A percentile compares a stretch with the other conserved stretches of the same genome.
Conservation (phyloP, 2,888 invertebrate genomes). For the Sinopyrophorus schimmeli region DNA sequence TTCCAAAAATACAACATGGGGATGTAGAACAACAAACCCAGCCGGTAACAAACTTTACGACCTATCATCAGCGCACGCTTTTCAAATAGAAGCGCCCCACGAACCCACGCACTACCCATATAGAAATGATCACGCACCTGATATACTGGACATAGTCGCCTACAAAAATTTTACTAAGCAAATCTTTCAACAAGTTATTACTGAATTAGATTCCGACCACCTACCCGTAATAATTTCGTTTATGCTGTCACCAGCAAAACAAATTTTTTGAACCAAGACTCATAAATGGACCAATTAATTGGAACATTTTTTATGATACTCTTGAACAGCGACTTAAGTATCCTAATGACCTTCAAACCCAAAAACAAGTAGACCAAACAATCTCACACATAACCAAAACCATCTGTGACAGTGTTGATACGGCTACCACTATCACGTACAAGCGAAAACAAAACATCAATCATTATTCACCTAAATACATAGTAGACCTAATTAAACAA, state of each 20-base stretch:
- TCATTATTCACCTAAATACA: constrained; percentile 1
- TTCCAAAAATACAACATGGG: constrained; percentile 3
- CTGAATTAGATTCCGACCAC: not conserved
- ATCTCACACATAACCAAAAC: constrained; percentile 6
- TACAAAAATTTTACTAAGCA: constrained; percentile 10
- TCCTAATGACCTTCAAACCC: constrained; percentile 7
- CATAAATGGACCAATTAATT: constrained; percentile 6
- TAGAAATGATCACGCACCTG: constrained; percentile 6
- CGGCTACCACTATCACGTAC: not conserved
- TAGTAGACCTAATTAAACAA: constrained; percentile 3
- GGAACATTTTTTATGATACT: not conserved
- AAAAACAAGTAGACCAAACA: constrained; percentile 2
- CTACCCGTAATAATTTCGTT: constrained; percentile 5
- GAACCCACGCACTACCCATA: constrained; percentile 12
- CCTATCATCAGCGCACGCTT: constrained; percentile 9
- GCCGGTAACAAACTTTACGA: constrained; percentile 7
- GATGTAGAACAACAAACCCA: constrained; percentile 6
- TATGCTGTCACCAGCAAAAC: constrained; percentile 4
- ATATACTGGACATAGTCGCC: constrained; percentile 10
- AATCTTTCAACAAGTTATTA: constrained; percentile 3
- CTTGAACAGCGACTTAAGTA: constrained; percentile 4
- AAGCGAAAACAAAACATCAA: not conserved
- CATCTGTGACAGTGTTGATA: constrained; percentile 1
- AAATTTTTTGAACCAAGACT: constrained; percentile 2
- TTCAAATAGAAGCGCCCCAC: constrained; percentile 8